These are phyloP conservation scores for Gymnothorax reevesii DNA, from an alignment of 2,797 vertebrate genomes.

Conservation along the genomic window DNA sequence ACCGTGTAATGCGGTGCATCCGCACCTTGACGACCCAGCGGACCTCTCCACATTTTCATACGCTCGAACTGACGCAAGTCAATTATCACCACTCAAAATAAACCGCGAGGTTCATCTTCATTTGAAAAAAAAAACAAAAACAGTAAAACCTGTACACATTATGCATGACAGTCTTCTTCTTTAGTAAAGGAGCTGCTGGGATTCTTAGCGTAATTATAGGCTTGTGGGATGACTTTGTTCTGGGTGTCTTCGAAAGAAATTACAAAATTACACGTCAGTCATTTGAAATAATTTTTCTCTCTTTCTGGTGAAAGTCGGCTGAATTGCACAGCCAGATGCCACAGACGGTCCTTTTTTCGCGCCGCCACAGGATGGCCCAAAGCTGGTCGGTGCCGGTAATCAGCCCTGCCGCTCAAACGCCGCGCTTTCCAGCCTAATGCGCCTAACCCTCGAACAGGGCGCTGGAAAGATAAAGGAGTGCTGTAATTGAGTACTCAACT, in stretches of 20 bases:
- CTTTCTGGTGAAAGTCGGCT: not conserved
- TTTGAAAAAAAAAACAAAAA: slow-evolving; percentile 53
- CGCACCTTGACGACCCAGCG: slow-evolving; percentile 37
- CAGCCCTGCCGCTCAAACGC: not conserved
- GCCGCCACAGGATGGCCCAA: not conserved
- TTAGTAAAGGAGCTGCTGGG: slow-evolving; percentile 49
- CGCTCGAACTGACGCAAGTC: slow-evolving; percentile 46
- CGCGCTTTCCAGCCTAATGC: not conserved
- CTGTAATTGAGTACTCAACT: slow-evolving; percentile 25
- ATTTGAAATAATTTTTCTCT: slow-evolving; percentile 23
- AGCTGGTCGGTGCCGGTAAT: not conserved
- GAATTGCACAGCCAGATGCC: slow-evolving; percentile 18
- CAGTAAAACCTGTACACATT: slow-evolving; percentile 54
- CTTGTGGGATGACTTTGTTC: not conserved
- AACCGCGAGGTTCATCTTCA: slow-evolving; percentile 57
- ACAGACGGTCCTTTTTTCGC: not conserved
- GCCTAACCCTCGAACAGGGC: slow-evolving; percentile 15
- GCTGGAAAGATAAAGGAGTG: slow-evolving; percentile 9
- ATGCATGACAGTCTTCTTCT: slow-evolving; percentile 59
- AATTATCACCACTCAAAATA: slow-evolving; percentile 47
- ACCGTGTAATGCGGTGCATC: slow-evolving; percentile 40
- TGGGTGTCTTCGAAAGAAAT: not conserved
- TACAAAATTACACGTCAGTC: not conserved
- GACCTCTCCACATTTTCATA: slow-evolving; percentile 38
- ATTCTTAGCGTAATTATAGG: slow-evolving; percentile 40